Base-by-base conservation (phyloP, 2,888 invertebrate species). In the Drosophila barbarae region DNA sequence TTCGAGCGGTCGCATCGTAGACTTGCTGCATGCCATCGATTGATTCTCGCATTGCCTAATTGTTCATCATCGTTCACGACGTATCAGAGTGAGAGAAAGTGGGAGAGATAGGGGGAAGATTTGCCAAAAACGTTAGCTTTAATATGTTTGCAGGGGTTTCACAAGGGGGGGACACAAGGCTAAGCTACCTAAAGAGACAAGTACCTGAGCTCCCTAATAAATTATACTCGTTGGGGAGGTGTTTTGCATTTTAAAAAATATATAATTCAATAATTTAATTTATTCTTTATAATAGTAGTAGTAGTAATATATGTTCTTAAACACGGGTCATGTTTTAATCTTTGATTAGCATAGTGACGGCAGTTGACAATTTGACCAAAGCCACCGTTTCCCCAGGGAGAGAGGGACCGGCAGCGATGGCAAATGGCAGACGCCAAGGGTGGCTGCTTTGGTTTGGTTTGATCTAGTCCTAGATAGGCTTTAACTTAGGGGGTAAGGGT, bases 1-100 rank as follows among this genome's bases (percentile, higher is more conserved):
- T 91, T 90, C 92, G 92, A 89, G 92, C 92, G 91, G 94, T 92
- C 90, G 92, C 91, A 91, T 93, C 92, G 91, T 93, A 93, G 90
- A 92, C 93, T 90, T 92, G 92, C 91, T 91, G 91, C 91, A 90
- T 91, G 91, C 91, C 92, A 90, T 92, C 93, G 90, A 92, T 91
- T 90, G 91, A 90, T 88, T 90, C 90, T 89, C 91, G 92, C 89
- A 87, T 75, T 83, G 88, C 88, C 89, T 88, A 85, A 71, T 75
- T 82, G 77, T 81, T 79, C 75, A 57, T 69, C 56, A 58, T 65
- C 63, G 69, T 51, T 61, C 73, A 68, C 53, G 47, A 68, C 50
- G 47, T 67, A 58, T 71, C 65, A 63, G 42, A 64, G 69, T 65
- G 69, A 64, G 72, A 73, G 76, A 80, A 76, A 79, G 76, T 75